Percentiles rank a stretch among this genome's conserved stretches.
Conservation (phyloP, 2,888 invertebrate species). For the Strigamia crassipes region DNA sequence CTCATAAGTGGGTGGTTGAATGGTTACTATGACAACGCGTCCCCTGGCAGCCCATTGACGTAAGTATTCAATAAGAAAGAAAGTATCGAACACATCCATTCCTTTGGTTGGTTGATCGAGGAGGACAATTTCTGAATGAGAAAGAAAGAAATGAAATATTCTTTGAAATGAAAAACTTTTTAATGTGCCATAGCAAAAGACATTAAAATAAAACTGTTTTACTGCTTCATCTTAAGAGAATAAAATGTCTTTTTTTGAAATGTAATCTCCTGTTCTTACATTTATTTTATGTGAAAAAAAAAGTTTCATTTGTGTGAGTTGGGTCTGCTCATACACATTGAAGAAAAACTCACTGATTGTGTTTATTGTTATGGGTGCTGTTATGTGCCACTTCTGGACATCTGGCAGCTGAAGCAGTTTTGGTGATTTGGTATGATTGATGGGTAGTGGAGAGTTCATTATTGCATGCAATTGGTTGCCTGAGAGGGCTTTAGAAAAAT, state of each 20-base stretch:
- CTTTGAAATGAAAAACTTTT: neutral
- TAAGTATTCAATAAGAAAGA: conserved; percentile 90
- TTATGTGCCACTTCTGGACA: neutral
- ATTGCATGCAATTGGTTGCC: neutral
- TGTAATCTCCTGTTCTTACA: no score
- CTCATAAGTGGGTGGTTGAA: conserved; percentile 93
- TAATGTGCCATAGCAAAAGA: neutral
- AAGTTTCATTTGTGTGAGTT: neutral
- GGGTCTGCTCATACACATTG: neutral
- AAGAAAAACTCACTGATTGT: neutral
- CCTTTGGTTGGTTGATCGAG: conserved; percentile 86
- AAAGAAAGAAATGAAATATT: conserved; percentile 47
- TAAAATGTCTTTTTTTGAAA: no score
- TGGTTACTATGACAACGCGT: conserved; percentile 83
- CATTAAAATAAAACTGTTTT: no score
- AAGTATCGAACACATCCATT: conserved; percentile 94
- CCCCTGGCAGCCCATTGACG: conserved; percentile 83
- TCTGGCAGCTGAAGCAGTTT: neutral
- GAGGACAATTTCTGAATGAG: conserved; percentile 80
- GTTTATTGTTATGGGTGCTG: neutral
- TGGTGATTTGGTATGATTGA: neutral
- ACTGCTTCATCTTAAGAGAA: no score
- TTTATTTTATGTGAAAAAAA: no score
- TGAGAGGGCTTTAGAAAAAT: neutral
- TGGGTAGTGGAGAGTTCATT: neutral